Percentiles rank a stretch among this genome's conserved stretches.
phyloP scores from a whole-genome alignment of 2,113 vertebrate genomes.

The Steatornis caripensis region DNA sequence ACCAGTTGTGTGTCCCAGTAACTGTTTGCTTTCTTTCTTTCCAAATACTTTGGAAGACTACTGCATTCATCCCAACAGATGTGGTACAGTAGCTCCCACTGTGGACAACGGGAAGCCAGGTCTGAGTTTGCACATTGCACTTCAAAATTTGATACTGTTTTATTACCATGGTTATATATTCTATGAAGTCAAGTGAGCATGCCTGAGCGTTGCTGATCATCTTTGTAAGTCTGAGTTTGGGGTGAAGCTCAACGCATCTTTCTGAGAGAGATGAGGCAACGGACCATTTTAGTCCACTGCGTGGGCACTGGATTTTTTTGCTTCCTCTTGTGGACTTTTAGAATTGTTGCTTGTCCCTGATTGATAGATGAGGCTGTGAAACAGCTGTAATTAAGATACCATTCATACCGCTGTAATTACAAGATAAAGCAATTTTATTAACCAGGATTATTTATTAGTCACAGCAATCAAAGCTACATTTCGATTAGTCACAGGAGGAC shows the following conservation, averaged over 20 bases:
- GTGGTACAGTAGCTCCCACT: rapidly evolving
- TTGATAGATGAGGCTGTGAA: not conserved
- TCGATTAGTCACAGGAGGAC: not conserved
- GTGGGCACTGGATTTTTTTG: too few species aligned
- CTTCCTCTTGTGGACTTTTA: not conserved
- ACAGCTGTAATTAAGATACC: not conserved
- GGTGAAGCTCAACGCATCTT: not conserved
- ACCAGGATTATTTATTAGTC: not conserved
- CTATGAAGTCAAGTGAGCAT: not conserved
- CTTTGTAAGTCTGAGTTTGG: not conserved
- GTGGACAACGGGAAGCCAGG: not conserved
- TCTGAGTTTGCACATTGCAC: rapidly evolving
- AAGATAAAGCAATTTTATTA: not conserved
- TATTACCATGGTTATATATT: not conserved
- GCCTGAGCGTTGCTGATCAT: not conserved
- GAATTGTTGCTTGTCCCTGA: not conserved
- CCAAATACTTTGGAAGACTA: not conserved
- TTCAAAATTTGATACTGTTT: not conserved
- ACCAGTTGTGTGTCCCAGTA: not conserved
- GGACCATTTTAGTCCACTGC: not conserved
- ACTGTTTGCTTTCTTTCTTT: not conserved
- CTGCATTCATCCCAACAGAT: not conserved
- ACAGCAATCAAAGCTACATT: not conserved
- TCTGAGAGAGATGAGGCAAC: not conserved
- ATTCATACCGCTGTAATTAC: not conserved